A percentile compares a stretch with the other conserved stretches of the same genome.
Evolutionary conservation across 2,113 vertebrate species (phyloP).

Genomic region (Baryphthengus martii): DNA sequence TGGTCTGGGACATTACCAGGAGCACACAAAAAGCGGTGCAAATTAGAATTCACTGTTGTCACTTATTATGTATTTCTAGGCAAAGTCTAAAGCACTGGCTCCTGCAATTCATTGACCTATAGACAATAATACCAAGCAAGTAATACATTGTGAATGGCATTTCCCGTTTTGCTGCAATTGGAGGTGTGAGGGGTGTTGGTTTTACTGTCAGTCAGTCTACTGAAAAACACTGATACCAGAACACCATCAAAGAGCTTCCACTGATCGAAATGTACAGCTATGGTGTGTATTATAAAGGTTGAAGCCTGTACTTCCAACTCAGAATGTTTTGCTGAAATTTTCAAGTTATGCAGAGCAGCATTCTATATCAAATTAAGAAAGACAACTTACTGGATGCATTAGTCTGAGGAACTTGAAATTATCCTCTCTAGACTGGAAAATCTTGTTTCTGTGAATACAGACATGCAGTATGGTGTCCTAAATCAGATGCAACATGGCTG

Average conservation of each 20-base stretch:
- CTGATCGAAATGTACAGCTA: background rate
- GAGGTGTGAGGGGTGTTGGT: background rate
- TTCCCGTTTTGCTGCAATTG: background rate
- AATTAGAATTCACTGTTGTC: background rate
- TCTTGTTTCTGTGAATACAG: background rate
- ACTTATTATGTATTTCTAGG: background rate
- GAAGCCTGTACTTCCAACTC: background rate
- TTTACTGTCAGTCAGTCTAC: background rate
- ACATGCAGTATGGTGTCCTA: background rate
- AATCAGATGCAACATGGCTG: background rate
- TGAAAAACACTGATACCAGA: background rate
- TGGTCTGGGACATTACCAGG: background rate
- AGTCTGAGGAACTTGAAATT: background rate
- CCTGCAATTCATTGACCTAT: background rate
- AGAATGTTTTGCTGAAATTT: background rate
- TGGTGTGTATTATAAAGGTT: background rate
- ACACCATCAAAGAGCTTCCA: background rate
- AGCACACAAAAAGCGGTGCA: background rate
- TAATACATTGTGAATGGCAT: background rate
- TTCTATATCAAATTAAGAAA: background rate
- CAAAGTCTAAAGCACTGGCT: background rate
- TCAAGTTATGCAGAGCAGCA: background rate
- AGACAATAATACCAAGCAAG: background rate
- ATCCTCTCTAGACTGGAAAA: background rate
- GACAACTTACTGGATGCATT: background rate